These are phyloP conservation scores for Bolborhynchus lineola DNA, from an alignment of 2,113 vertebrate species.

Conservation along the genomic window DNA sequence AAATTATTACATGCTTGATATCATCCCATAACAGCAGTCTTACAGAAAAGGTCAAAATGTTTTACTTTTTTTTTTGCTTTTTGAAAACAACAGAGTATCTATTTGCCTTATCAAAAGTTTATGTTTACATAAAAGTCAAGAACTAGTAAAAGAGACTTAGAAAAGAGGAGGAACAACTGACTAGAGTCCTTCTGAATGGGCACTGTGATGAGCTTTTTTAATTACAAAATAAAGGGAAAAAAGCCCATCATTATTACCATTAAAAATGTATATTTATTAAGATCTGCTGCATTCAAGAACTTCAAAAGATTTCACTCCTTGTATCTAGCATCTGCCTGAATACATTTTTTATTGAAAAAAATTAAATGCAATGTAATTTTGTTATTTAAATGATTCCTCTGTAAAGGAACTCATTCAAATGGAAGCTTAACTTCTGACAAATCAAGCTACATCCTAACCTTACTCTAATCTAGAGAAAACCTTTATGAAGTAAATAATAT, in stretches of 20 bases:
- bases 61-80: background rate
- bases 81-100: background rate
- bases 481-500: constrained; percentile 7
- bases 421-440: constrained; percentile 36
- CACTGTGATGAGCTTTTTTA: constrained; percentile 53
- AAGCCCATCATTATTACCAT: background rate
- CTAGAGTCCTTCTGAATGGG: constrained; percentile 31
- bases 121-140: constrained; percentile 50
- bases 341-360: background rate
- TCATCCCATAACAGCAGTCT: background rate
- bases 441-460: background rate
- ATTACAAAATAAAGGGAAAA: constrained; percentile 41
- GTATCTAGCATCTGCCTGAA: constrained; percentile 4
- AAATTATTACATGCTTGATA: background rate
- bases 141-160: background rate
- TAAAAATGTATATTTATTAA: constrained; percentile 46
- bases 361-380: constrained; percentile 9
- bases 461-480: background rate
- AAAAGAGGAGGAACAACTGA: background rate
- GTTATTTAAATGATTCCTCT: constrained; percentile 43
- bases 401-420: constrained; percentile 25
- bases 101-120: constrained; percentile 42
- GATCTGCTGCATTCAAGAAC: constrained; percentile 28
- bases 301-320: constrained; percentile 35
- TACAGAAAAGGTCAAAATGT: background rate